Conservation (phyloP, 1,140 invertebrate genomes). For the Bactericera cockerelli region DNA sequence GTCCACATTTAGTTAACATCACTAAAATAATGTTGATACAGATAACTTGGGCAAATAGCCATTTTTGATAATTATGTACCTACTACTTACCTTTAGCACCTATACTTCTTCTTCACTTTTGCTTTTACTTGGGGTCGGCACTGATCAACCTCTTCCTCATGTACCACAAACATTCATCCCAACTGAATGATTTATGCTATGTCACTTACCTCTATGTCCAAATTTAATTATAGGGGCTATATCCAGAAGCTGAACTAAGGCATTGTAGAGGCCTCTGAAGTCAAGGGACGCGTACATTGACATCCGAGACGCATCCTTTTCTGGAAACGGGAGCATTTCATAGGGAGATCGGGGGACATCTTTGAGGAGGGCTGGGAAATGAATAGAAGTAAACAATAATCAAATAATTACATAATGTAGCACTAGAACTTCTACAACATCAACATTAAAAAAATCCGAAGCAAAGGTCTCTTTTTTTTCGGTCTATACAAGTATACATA, state of each 20-base stretch:
- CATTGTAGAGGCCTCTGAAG: slow-evolving; percentile 83
- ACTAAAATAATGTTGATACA: too few relatives aligned
- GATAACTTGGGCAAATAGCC: too few relatives aligned
- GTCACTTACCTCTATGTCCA: slow-evolving; percentile 60
- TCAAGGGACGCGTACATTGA: slow-evolving; percentile 86
- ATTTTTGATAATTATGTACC: too few relatives aligned
- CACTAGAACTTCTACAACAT: too few relatives aligned
- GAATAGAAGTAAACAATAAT: not conserved
- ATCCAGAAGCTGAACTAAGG: slow-evolving; percentile 65
- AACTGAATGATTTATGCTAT: too few relatives aligned
- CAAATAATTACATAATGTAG: not conserved
- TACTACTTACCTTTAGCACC: too few relatives aligned
- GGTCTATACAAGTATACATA: not conserved
- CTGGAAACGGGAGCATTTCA: slow-evolving; percentile 71
- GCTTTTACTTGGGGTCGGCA: too few relatives aligned
- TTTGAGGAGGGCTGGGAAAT: slow-evolving; percentile 69
- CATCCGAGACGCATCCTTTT: slow-evolving; percentile 70
- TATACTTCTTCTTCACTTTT: too few relatives aligned
- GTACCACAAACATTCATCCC: too few relatives aligned
- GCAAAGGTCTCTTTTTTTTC: not conserved
- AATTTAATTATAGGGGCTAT: slow-evolving; percentile 67
- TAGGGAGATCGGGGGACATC: slow-evolving; percentile 83
- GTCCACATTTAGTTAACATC: too few relatives aligned
- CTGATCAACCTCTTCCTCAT: too few relatives aligned
- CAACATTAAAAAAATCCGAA: too few relatives aligned